Conservation (phyloP, 2,113 vertebrate genomes). For the Grammomys surdaster region DNA sequence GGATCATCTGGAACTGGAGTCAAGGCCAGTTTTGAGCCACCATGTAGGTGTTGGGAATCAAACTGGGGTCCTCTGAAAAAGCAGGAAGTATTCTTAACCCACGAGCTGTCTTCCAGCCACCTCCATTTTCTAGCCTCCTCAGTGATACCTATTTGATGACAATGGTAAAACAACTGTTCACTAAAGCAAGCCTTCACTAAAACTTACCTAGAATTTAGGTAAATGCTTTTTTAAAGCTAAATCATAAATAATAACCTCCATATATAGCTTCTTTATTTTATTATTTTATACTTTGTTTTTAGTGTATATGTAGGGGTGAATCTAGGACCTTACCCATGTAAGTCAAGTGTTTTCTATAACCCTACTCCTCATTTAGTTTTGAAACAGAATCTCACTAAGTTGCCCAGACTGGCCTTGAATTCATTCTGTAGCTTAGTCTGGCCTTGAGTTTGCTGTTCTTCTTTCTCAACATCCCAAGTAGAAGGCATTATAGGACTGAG, state of each 20-base stretch:
- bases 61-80: neutral
- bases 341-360: neutral
- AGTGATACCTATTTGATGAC: neutral
- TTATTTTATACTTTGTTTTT: neutral
- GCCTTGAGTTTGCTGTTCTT: neutral
- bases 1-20: neutral
- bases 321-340: neutral
- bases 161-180: neutral
- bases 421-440: neutral
- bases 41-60: neutral
- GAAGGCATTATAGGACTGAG: neutral
- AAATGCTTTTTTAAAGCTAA: conserved; percentile 49
- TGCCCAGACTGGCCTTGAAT: neutral
- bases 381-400: neutral
- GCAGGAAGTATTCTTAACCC: neutral
- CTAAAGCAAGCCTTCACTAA: conserved; percentile 9
- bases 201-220: conserved; percentile 42
- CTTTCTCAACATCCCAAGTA: neutral
- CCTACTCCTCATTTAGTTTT: neutral
- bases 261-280: conserved; percentile 8
- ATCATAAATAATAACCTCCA: conserved; percentile 9
- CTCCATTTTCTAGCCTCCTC: neutral
- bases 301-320: neutral
- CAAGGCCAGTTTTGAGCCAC: neutral
- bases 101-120: neutral